Conservation (phyloP, 2,888 invertebrate species). For the Melanchra persicariae region DNA sequence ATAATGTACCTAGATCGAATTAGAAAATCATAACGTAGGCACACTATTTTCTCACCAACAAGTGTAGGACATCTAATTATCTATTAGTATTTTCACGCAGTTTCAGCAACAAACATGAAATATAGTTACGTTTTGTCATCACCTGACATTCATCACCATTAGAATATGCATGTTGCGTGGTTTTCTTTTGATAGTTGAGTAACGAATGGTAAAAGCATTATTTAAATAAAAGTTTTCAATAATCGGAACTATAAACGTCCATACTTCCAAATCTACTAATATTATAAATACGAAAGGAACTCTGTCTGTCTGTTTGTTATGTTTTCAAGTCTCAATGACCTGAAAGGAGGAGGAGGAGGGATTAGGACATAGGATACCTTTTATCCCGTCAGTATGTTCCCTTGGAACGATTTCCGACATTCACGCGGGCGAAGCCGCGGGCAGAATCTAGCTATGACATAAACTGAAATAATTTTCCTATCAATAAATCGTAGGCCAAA, state of each 20-base stretch:
- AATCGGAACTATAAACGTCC: no score
- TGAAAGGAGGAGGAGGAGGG: no score
- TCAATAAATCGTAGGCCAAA: slow-evolving; percentile 14
- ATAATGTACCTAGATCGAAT: slow-evolving; percentile 31
- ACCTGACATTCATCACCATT: slow-evolving; percentile 15
- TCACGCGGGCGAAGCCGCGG: no score
- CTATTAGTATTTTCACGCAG: not conserved
- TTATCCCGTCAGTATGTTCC: no score
- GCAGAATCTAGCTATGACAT: not conserved
- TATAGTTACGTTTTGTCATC: not conserved
- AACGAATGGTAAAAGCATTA: not conserved
- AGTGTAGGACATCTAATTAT: slow-evolving; percentile 7
- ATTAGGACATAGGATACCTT: no score
- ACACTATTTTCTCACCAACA: slow-evolving; percentile 8
- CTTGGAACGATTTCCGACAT: no score
- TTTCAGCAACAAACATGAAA: not conserved
- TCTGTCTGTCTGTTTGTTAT: not conserved
- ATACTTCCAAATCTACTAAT: no score
- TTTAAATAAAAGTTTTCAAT: slow-evolving; percentile 3
- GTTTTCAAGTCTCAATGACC: not conserved
- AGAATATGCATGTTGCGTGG: not conserved
- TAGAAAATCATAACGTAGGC: slow-evolving; percentile 34
- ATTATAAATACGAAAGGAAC: no score
- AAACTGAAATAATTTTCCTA: not conserved
- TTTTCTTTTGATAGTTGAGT: slow-evolving; percentile 9